A percentile compares a stretch with the other conserved stretches of the same genome.
Evolutionary conservation across 2,888 invertebrate species (phyloP).

Genomic region (Yponomeuta cagnagella): DNA sequence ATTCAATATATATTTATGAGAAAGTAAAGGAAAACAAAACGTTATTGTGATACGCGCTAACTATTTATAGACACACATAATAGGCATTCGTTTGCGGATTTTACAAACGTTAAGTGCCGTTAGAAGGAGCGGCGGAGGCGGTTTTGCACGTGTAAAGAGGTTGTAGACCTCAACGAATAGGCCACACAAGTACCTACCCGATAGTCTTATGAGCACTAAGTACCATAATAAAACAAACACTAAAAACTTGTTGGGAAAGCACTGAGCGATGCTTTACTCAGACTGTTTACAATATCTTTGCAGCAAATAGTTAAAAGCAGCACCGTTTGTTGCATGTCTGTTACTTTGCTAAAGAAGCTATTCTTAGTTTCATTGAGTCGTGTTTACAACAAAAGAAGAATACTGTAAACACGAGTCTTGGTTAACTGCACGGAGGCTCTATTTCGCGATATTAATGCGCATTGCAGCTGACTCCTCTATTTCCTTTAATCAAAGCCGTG

Average conservation of each 20-base stretch:
- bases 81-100: background rate
- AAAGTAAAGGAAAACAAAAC: slow-evolving; percentile 1
- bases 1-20: background rate
- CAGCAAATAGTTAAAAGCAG: background rate
- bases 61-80: background rate
- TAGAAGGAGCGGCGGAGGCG: slow-evolving; percentile 42
- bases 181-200: background rate
- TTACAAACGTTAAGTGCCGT: slow-evolving; percentile 34
- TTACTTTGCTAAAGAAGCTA: background rate
- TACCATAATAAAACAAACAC: slow-evolving; percentile 7
- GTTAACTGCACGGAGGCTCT: background rate
- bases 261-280: background rate
- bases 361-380: background rate
- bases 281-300: background rate
- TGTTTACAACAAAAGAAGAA: background rate
- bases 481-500: background rate
- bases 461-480: background rate
- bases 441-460: slow-evolving; percentile 1
- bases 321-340: background rate
- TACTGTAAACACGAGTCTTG: background rate
- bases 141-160: slow-evolving; percentile 45
- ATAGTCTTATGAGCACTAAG: slow-evolving; percentile 3
- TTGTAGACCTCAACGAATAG: slow-evolving; percentile 38
- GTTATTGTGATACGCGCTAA: background rate
- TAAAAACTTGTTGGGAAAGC: slow-evolving; percentile 6